Evolutionary conservation across 2,888 invertebrate genomes (phyloP).

Genomic region (Notocelia uddmanniana): DNA sequence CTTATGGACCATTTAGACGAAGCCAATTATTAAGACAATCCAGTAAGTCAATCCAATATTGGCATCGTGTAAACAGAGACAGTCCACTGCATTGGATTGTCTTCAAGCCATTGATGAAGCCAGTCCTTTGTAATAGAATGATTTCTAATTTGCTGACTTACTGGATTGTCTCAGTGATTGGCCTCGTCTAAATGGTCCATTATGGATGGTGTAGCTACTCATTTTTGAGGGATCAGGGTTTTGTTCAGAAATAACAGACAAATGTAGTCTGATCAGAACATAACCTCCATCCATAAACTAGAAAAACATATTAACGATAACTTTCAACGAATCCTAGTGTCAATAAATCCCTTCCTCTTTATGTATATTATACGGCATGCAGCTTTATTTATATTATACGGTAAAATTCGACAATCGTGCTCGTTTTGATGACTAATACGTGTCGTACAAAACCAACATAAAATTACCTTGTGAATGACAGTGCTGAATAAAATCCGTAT

Average conservation of each 20-base stretch:
- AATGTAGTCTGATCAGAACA: neutral
- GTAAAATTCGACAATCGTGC: neutral
- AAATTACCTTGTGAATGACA: conserved; percentile 12
- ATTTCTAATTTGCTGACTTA: no score
- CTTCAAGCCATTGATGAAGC: no score
- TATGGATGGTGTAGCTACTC: no score
- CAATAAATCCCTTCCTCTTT: neutral
- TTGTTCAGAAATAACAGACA: neutral
- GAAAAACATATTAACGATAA: neutral
- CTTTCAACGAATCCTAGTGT: neutral
- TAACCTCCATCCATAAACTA: neutral
- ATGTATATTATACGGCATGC: no score
- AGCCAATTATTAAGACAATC: no score
- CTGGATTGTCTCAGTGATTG: no score
- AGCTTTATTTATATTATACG: neutral
- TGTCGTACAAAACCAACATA: neutral
- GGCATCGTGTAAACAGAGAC: no score
- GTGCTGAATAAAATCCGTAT: neutral
- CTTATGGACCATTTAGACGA: no score
- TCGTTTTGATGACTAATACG: neutral
- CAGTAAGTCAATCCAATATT: no score
- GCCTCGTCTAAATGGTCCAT: no score
- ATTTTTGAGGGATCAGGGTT: neutral
- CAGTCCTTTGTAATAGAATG: no score
- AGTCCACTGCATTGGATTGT: no score